phyloP scores from a whole-genome alignment of 2,888 invertebrate species.

The Drosophila falleni region DNA sequence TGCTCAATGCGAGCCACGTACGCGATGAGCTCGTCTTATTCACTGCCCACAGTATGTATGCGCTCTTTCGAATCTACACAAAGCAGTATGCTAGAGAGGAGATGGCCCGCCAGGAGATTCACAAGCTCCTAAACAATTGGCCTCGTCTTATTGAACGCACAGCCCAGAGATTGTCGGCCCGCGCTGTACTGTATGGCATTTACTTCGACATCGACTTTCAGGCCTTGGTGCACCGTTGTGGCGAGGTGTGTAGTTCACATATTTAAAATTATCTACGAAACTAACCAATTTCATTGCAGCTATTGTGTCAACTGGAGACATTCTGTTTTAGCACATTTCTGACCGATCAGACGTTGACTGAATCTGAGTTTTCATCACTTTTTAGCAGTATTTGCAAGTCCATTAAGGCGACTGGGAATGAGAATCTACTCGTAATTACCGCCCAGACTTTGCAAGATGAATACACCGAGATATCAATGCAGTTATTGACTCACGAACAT shows the following conservation, averaged over 20 bases:
- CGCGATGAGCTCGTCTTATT: slow-evolving; percentile 47
- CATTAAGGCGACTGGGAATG: slow-evolving; percentile 47
- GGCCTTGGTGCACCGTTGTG: slow-evolving; percentile 5
- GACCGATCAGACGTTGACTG: slow-evolving; percentile 44
- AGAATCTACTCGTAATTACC: slow-evolving; percentile 21
- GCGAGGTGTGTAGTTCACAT: slow-evolving; percentile 25
- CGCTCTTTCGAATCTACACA: slow-evolving; percentile 44
- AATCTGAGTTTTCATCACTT: slow-evolving; percentile 41
- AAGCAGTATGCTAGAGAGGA: slow-evolving; percentile 23
- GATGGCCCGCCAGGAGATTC: slow-evolving; percentile 36
- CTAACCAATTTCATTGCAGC: slow-evolving; percentile 26
- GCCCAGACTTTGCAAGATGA: slow-evolving; percentile 30
- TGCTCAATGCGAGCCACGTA: slow-evolving; percentile 34
- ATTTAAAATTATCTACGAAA: not conserved
- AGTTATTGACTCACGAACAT: not conserved
- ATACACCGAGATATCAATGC: slow-evolving; percentile 10
- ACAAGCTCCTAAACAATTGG: slow-evolving; percentile 45
- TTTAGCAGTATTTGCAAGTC: slow-evolving; percentile 52
- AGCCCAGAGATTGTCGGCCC: slow-evolving; percentile 8
- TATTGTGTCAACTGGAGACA: slow-evolving; percentile 46
- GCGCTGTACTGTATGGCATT: slow-evolving; percentile 48
- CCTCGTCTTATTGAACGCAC: slow-evolving; percentile 37
- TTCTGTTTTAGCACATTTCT: slow-evolving; percentile 46
- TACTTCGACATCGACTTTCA: slow-evolving; percentile 53
- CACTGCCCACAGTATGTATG: slow-evolving; percentile 47